These are phyloP conservation scores for Brachypodius melanocephalos DNA, from an alignment of 2,113 vertebrate genomes.

Conservation along the genomic window DNA sequence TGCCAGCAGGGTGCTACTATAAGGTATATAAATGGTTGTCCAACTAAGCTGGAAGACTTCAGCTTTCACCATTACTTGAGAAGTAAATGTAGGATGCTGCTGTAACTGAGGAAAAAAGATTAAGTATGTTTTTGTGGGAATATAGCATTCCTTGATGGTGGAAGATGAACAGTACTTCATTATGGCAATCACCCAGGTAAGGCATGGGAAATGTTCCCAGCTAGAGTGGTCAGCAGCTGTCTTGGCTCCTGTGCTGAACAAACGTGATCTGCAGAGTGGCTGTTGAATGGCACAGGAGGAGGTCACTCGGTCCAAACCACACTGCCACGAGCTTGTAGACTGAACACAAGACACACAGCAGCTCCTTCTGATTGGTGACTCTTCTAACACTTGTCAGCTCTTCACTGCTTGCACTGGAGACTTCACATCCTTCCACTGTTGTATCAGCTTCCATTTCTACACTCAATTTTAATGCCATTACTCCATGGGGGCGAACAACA, in stretches of 20 bases:
- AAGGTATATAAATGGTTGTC: background rate
- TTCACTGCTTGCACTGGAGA: background rate
- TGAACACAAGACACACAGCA: fast-evolving
- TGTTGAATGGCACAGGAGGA: background rate
- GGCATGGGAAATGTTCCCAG: background rate
- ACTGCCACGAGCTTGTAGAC: fast-evolving
- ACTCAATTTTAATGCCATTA: background rate
- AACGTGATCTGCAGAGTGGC: fast-evolving
- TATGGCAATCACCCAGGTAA: background rate
- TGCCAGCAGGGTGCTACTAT: background rate
- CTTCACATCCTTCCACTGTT: background rate
- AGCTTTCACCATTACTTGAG: background rate
- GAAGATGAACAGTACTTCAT: background rate
- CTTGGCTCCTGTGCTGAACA: background rate
- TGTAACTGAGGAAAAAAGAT: background rate
- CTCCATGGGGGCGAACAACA: fast-evolving
- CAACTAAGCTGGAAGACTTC: background rate
- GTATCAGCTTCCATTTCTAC: background rate
- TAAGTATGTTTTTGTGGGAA: background rate
- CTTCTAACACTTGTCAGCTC: background rate
- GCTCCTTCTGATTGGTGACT: background rate
- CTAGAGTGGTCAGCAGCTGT: fast-evolving
- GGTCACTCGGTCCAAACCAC: background rate
- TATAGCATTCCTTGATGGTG: background rate
- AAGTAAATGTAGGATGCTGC: background rate